Evolutionary conservation across 1,140 invertebrate genomes (phyloP).

Genomic region (Hycleus cichorii): DNA sequence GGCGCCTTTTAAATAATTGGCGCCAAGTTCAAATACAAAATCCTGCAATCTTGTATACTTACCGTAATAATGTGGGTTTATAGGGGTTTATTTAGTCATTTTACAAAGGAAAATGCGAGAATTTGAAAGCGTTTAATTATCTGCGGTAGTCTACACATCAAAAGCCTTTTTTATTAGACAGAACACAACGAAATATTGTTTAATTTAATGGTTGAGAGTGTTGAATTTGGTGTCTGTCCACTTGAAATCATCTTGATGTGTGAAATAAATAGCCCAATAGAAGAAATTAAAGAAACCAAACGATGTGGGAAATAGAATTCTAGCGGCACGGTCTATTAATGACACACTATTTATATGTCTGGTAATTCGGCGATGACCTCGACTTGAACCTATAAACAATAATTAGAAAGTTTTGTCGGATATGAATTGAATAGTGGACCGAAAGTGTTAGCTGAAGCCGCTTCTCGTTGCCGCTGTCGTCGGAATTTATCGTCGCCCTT

Average conservation of each 20-base stretch:
- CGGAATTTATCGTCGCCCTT: conserved; percentile 71
- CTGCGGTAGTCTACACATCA: no score
- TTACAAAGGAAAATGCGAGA: no score
- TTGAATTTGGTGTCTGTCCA: conserved; percentile 54
- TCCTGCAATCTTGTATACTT: no score
- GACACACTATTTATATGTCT: conserved; percentile 81
- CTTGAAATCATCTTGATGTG: conserved; percentile 62
- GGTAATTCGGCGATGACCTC: conserved; percentile 45
- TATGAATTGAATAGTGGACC: conserved; percentile 25
- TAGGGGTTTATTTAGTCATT: no score
- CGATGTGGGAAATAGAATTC: conserved; percentile 79
- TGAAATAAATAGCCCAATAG: conserved; percentile 80
- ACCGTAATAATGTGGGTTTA: no score
- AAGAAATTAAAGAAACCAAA: conserved; percentile 78
- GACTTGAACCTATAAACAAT: conserved; percentile 19
- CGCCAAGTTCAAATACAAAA: no score
- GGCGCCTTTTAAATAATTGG: no score
- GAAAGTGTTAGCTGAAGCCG: conserved; percentile 45
- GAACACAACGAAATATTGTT: no score
- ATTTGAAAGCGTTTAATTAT: no score
- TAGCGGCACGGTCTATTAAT: conserved; percentile 74
- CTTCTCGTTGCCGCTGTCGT: conserved; percentile 64
- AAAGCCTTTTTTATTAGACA: no score
- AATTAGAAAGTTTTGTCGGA: conserved; percentile 18
- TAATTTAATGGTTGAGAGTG: no score